phyloP scores from a whole-genome alignment of 2,113 vertebrate genomes.

The Albula goreensis region DNA sequence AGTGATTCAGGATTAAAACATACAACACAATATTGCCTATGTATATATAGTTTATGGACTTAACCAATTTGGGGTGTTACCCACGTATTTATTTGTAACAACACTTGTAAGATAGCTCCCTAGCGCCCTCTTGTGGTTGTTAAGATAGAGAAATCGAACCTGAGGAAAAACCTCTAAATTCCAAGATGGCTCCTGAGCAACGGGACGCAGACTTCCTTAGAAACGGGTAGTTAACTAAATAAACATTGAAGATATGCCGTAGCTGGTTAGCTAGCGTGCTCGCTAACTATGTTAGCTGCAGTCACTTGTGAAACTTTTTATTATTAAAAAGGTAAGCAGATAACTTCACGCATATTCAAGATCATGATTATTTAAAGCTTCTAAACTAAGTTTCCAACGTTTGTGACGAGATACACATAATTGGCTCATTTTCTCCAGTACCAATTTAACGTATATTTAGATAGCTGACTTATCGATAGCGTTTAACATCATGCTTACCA shows the following conservation, averaged over 20 bases:
- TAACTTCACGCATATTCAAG: neutral
- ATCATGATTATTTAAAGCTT: neutral
- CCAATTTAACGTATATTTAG: no score
- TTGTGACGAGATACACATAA: neutral
- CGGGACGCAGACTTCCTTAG: slow-evolving; percentile 51
- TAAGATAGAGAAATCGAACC: neutral
- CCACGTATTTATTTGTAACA: neutral
- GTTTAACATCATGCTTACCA: no score
- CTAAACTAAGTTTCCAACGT: neutral
- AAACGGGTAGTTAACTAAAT: slow-evolving; percentile 38
- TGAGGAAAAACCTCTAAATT: slow-evolving; percentile 18
- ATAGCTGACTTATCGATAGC: no score
- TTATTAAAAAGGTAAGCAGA: slow-evolving; percentile 14
- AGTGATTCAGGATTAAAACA: neutral
- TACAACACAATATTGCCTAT: neutral
- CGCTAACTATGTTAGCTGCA: neutral
- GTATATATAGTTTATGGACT: neutral
- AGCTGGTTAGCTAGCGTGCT: neutral
- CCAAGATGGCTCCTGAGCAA: slow-evolving; percentile 62
- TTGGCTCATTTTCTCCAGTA: no score
- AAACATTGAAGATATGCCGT: slow-evolving; percentile 31
- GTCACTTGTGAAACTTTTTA: neutral
- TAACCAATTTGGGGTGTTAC: neutral
- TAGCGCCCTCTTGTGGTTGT: slow-evolving; percentile 54
- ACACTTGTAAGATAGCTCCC: neutral